Conservation (phyloP, 2,888 invertebrate genomes). For the Trissolcus japonicus region DNA sequence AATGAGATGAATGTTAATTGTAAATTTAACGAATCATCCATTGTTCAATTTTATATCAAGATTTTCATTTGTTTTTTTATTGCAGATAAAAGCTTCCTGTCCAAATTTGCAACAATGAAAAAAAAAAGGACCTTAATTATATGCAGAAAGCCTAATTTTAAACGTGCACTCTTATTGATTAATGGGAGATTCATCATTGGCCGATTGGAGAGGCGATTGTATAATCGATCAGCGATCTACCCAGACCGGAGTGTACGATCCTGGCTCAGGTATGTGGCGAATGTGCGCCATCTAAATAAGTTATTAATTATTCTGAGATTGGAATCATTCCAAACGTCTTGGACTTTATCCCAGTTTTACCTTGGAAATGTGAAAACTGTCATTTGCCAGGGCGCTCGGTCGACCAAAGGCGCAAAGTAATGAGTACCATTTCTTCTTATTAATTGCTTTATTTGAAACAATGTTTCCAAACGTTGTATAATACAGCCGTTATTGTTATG, state of each 20-base stretch:
- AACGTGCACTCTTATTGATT: slow-evolving; percentile 4
- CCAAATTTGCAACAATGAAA: too few species aligned
- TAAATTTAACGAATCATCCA: too few species aligned
- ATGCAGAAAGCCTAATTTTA: slow-evolving; percentile 2
- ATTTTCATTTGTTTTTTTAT: too few species aligned
- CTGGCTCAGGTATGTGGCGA: slow-evolving; percentile 50
- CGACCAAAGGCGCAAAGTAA: slow-evolving; percentile 39
- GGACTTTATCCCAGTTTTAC: slow-evolving; percentile 61
- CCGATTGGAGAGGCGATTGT: slow-evolving; percentile 26
- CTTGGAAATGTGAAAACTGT: slow-evolving; percentile 57
- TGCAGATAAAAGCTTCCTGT: too few species aligned
- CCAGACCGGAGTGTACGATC: slow-evolving; percentile 38
- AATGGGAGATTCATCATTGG: slow-evolving; percentile 19
- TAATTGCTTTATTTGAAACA: slow-evolving; percentile 44
- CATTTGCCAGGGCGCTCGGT: slow-evolving; percentile 44
- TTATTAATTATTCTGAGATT: slow-evolving; percentile 59
- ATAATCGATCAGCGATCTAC: slow-evolving; percentile 44
- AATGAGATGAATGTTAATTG: too few species aligned
- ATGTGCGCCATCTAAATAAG: slow-evolving; percentile 55
- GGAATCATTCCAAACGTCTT: slow-evolving; percentile 64
- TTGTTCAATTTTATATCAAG: too few species aligned
- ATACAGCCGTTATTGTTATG: slow-evolving; percentile 29
- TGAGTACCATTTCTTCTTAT: slow-evolving; percentile 37
- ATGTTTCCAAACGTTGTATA: slow-evolving; percentile 43
- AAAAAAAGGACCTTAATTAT: background rate